phyloP scores from a whole-genome alignment of 1,140 invertebrate species.

The Hermetia illucens region DNA sequence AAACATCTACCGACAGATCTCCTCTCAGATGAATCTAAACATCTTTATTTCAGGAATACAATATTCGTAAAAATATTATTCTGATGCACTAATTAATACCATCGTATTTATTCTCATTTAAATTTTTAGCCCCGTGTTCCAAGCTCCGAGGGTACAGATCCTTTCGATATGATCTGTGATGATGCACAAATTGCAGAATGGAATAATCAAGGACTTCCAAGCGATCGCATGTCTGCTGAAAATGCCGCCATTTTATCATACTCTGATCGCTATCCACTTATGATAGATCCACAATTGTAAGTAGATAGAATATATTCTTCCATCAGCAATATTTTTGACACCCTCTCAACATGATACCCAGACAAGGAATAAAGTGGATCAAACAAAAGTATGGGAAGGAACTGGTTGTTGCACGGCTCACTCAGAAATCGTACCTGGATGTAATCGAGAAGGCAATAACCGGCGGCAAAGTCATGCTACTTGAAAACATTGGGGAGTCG shows the following conservation, averaged over 20 bases:
- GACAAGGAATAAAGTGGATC: slow-evolving; percentile 92
- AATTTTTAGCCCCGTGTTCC: slow-evolving; percentile 53
- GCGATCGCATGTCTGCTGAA: slow-evolving; percentile 85
- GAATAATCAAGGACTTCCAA: slow-evolving; percentile 90
- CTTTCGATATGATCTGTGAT: slow-evolving; percentile 71
- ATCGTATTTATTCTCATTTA: slow-evolving; percentile 6
- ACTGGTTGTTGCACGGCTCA: slow-evolving; percentile 61
- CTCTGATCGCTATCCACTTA: slow-evolving; percentile 82
- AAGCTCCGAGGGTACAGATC: slow-evolving; percentile 61
- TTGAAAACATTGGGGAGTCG: slow-evolving; percentile 82
- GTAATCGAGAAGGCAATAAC: slow-evolving; percentile 65
- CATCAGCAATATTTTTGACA: background rate
- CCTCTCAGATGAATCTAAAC: no score
- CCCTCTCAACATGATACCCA: slow-evolving; percentile 20
- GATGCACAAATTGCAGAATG: slow-evolving; percentile 82
- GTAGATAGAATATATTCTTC: slow-evolving; percentile 9
- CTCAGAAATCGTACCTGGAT: slow-evolving; percentile 72
- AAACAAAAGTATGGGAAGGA: slow-evolving; percentile 62
- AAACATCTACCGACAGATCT: no score
- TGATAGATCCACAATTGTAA: slow-evolving; percentile 80
- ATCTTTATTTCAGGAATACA: no score
- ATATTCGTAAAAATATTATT: no score
- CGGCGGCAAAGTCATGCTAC: slow-evolving; percentile 56
- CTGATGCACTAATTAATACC: no score
- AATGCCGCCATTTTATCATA: slow-evolving; percentile 86